phyloP scores from a whole-genome alignment of 35 echinoderm and acorn worm genomes.

The Lytechinus variegatus region DNA sequence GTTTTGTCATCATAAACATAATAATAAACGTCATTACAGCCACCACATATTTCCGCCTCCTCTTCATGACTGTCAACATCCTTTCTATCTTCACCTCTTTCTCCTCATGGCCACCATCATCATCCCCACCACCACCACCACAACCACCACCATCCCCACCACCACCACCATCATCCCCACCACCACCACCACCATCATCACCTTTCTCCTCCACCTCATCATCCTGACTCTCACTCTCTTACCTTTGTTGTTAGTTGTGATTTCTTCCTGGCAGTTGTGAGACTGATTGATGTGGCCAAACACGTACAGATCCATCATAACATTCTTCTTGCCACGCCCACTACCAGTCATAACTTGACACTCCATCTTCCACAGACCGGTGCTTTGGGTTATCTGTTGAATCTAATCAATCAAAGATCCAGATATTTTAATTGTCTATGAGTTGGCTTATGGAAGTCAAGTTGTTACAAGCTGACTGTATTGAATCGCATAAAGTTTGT shows the following conservation, averaged over 20 bases:
- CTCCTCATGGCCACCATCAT: not conserved
- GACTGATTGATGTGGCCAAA: slow-evolving; percentile 58
- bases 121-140: not conserved
- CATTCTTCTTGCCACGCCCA: slow-evolving; percentile 47
- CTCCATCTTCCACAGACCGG: slow-evolving; percentile 71
- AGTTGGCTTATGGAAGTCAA: not conserved
- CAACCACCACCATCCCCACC: not conserved
- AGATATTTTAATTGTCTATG: not conserved
- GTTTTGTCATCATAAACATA: too few relatives aligned
- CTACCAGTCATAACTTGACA: slow-evolving; percentile 65
- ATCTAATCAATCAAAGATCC: not conserved
- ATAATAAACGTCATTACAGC: too few relatives aligned
- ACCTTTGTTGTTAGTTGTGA: slow-evolving; percentile 76
- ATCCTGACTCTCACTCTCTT: not conserved
- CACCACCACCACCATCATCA: not conserved
- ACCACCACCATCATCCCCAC: not conserved
- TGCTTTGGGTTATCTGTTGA: slow-evolving; percentile 60
- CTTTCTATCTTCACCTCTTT: not conserved
- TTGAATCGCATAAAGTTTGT: too few relatives aligned
- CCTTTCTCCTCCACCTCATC: not conserved
- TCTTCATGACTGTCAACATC: not conserved
- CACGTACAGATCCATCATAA: slow-evolving; percentile 59
- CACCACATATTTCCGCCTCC: not conserved
- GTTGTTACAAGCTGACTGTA: too few relatives aligned
- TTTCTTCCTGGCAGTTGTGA: slow-evolving; percentile 54